A percentile compares a stretch with the other conserved stretches of the same genome.
phyloP scores from a whole-genome alignment of 2,888 invertebrate species.

The Ypsolopha scabrella region DNA sequence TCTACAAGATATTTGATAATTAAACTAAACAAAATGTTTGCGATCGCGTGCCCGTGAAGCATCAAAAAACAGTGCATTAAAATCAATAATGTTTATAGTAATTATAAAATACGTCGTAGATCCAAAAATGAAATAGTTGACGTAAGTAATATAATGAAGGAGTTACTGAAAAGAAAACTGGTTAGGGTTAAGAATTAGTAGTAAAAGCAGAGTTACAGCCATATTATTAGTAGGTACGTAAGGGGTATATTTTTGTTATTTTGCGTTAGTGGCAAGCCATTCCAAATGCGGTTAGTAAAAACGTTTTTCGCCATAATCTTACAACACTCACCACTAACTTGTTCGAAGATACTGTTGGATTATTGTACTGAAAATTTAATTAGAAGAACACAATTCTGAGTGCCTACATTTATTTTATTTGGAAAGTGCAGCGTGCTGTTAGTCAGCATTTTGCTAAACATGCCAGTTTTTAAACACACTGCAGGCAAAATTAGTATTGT shows the following conservation, averaged over 20 bases:
- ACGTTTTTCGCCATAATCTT: conserved; percentile 48
- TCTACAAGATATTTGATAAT: not conserved
- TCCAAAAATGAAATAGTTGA: too few species aligned
- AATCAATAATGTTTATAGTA: too few species aligned
- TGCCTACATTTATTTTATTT: conserved; percentile 36
- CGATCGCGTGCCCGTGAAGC: not conserved
- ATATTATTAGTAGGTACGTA: not conserved
- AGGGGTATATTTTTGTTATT: not conserved
- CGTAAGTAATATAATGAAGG: not conserved
- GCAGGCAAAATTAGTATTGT: conserved; percentile 33
- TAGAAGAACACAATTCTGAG: conserved; percentile 55
- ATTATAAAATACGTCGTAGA: too few species aligned
- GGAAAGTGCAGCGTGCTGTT: conserved; percentile 61
- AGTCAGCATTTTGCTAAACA: conserved; percentile 54
- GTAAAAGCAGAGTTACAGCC: conserved; percentile 1
- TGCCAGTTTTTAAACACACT: conserved; percentile 53
- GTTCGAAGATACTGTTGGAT: conserved; percentile 59
- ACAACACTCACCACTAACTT: conserved; percentile 67
- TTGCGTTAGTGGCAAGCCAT: conserved; percentile 23
- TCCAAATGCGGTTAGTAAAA: conserved; percentile 47
- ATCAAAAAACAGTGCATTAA: too few species aligned
- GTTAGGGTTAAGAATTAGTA: not conserved
- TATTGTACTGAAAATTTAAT: conserved; percentile 54
- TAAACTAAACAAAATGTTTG: not conserved
- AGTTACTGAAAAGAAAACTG: not conserved